phyloP scores from a whole-genome alignment of 23 tunicate species.

The Styela plicata region DNA sequence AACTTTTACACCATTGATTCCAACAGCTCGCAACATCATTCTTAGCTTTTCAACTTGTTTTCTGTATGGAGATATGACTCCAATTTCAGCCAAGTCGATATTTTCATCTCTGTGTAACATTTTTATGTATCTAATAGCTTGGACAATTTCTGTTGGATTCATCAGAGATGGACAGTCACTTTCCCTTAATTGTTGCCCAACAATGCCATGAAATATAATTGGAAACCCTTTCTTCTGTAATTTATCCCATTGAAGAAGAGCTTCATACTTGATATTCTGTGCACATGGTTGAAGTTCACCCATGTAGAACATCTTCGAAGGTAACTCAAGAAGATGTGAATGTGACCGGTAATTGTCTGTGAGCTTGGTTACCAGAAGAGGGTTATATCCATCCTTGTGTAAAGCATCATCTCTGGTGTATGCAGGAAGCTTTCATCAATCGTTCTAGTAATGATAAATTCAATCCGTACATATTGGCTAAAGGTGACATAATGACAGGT shows the following conservation, averaged over 20 bases:
- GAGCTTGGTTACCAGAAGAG: slow-evolving; percentile 73
- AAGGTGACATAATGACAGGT: slow-evolving; percentile 62
- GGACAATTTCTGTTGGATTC: slow-evolving; percentile 72
- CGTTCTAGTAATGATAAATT: slow-evolving; percentile 70
- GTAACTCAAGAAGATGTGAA: slow-evolving; percentile 38
- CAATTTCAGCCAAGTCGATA: slow-evolving; percentile 36
- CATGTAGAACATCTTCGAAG: slow-evolving; percentile 67
- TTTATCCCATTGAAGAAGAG: slow-evolving; percentile 48
- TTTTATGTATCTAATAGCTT: slow-evolving; percentile 52
- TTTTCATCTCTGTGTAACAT: slow-evolving; percentile 19
- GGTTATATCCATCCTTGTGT: slow-evolving; percentile 61
- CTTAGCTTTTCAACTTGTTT: slow-evolving; percentile 85
- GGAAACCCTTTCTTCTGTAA: slow-evolving; percentile 60
- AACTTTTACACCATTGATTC: slow-evolving; percentile 49
- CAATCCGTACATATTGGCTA: slow-evolving; percentile 47
- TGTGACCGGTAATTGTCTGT: slow-evolving; percentile 82
- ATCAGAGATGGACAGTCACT: slow-evolving; percentile 55
- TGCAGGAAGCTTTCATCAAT: slow-evolving; percentile 39
- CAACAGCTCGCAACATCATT: slow-evolving; percentile 56
- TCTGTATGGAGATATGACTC: slow-evolving; percentile 72
- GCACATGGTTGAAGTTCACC: slow-evolving; percentile 66
- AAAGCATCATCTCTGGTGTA: slow-evolving; percentile 31
- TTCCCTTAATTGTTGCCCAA: slow-evolving; percentile 59
- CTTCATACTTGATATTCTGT: neutral
- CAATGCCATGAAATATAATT: slow-evolving; percentile 62